Evolutionary conservation across 2,888 invertebrate species (phyloP), one percentile per base, ranked within the genome.

Genomic region (Exephanes ischioxanthus): DNA sequence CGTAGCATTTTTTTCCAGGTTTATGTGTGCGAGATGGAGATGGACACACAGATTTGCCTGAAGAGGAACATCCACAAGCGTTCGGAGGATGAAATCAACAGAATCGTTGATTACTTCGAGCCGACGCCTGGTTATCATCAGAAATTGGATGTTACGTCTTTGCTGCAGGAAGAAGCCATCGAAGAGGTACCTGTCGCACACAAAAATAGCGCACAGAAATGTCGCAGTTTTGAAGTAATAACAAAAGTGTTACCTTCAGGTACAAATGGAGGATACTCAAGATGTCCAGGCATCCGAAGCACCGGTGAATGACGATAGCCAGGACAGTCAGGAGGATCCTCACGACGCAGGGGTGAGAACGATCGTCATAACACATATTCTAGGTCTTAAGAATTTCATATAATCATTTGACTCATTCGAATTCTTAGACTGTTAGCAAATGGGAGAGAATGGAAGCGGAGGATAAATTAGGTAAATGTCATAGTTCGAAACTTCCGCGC

Each of bases 1-100:
- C 4, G 45, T 48, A 14, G 45, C 63, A 55, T 33, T 55, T 75
- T 1, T 81, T 93, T 93, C 14, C 93, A 99, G 99, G 98, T 98
- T 22, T 99, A 98, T 94, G 96, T 99, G 83, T 97, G 97, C 91
- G 98, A 98, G 92, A 95, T 99, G 96, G 97, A 98, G 90, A 95
- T 96, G 92, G 98, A 98, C 93, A 94, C 97, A 14, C 95, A 96
- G 85, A 94, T 96, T 0, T 99, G 99, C 94, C 95, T 96, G 81
- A 97, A 97, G 93, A 96, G 98, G 83, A 99, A 99, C 94, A 96
- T 97, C 81, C 99, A 99, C 93, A 96, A 97, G 87, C 96, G 99
- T 70, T 95, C 95, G 0, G 95, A 97, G 89, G 95, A 96, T 1
- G 98, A 99, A 82, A 97, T 99, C 66, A 95, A 97, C 91, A 95